Percentiles rank a stretch among this genome's conserved stretches.
Evolutionary conservation across 2,797 vertebrate species (phyloP).

Genomic region (Parotocinclus haroldoi): DNA sequence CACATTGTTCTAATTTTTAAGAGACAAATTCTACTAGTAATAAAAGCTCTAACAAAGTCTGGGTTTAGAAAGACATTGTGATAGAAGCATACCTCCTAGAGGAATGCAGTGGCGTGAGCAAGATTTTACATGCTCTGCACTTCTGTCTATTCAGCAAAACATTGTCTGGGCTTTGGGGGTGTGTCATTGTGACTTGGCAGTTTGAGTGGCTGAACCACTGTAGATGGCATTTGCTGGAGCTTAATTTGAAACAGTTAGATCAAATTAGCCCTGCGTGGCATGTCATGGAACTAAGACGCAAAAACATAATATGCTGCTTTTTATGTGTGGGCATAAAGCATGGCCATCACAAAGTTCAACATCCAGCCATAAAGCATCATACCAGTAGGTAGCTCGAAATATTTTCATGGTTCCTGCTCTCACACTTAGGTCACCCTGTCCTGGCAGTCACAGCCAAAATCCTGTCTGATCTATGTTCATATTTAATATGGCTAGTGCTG

Average conservation of each 20-base stretch:
- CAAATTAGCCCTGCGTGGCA: constrained; percentile 49
- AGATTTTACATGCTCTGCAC: constrained; percentile 14
- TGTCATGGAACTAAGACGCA: constrained; percentile 41
- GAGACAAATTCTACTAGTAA: constrained; percentile 5
- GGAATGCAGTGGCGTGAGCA: constrained; percentile 13
- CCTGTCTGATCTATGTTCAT: constrained; percentile 11
- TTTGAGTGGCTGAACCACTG: constrained; percentile 26
- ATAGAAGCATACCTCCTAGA: neutral
- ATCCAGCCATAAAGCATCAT: constrained; percentile 44
- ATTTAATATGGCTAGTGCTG: constrained; percentile 16
- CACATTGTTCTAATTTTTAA: constrained; percentile 22
- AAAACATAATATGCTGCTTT: constrained; percentile 33
- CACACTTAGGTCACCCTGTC: constrained; percentile 52
- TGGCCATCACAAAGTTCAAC: constrained; percentile 34
- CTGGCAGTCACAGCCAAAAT: constrained; percentile 34
- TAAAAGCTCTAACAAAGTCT: constrained; percentile 1
- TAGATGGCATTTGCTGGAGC: constrained; percentile 16
- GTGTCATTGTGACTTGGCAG: constrained; percentile 28
- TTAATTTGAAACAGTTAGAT: constrained; percentile 35
- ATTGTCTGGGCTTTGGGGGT: constrained; percentile 24
- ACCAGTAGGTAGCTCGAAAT: constrained; percentile 42
- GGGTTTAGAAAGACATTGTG: constrained; percentile 4
- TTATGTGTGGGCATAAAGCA: constrained; percentile 49
- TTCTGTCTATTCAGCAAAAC: constrained; percentile 29
- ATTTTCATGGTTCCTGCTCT: constrained; percentile 39